Base-by-base conservation (phyloP, 2,797 vertebrate genomes). In the Halcyon smyrnensis region DNA sequence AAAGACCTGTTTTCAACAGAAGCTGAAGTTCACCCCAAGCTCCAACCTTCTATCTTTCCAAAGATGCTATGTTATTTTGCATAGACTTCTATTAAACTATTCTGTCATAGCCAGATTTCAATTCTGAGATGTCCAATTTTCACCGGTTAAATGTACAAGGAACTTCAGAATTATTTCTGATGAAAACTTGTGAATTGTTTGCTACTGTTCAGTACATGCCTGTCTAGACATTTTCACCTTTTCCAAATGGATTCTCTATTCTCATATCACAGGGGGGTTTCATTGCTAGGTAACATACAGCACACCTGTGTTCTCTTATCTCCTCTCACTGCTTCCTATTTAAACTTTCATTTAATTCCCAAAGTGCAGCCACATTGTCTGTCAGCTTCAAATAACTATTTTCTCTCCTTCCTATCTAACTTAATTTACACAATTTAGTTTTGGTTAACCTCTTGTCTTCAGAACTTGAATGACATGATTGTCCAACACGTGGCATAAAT, bases 391-490 rank as follows among this genome's bases (percentile, higher is more conserved):
- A 77, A 48, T 59, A 80, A 81, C 83, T 54, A 53, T 91, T 92
- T 98, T 71, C 24, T 93, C 34, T 94, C 84, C 63, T 87, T 95
- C 25, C 46, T 77, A 34, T 57, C 88, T 91, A 28, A 87, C 73
- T 92, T 80, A 87, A 96, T 96, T 94, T 87, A 77, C 74, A 46
- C 48, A 86, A 77, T 93, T 93, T 94, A 89, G 85, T 95, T 97
- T 90, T 23, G 64, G 46, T 90, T 97, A 86, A 71, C 10, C 23
- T 95, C 45, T 75, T 19, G 1, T 77, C 63, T 96, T 91, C 85
- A 92, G 73, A 85, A 53, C 57, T 90, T 89, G 70, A 95, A 97
- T 84, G 43, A 45, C 43, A 37, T 32, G 17, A 67, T 90, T 90
- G 39, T 75, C 53, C 69, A 71, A n/a, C 81, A 84, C 82, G 34